Percentiles rank a stretch among this genome's conserved stretches.
phyloP scores from a whole-genome alignment of 2,888 invertebrate species.

The Gari tellinella region DNA sequence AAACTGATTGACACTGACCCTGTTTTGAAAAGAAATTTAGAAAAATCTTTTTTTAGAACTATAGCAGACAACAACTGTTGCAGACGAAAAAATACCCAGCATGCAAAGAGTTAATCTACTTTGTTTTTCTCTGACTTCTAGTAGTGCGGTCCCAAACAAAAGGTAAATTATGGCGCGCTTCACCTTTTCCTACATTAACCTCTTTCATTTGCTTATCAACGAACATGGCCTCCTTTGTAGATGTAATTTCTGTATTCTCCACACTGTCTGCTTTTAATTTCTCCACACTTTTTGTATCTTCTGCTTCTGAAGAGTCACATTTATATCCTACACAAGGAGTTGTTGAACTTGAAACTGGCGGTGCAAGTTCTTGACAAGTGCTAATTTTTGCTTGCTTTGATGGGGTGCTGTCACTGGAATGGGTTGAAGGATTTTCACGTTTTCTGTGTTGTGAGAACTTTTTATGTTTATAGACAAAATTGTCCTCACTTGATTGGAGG shows the following conservation, averaged over 20 bases:
- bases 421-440: constrained; percentile 27
- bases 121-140: constrained; percentile 64
- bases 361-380: not conserved
- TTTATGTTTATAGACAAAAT: constrained; percentile 72
- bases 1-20: no score
- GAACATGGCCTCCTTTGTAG: not conserved
- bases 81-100: no score
- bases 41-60: no score
- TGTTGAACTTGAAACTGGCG: constrained; percentile 20
- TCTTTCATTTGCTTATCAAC: no score
- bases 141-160: constrained; percentile 78
- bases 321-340: not conserved
- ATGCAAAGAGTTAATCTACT: not conserved
- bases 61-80: no score
- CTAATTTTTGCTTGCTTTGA: constrained; percentile 35
- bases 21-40: no score
- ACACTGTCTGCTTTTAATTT: constrained; percentile 1
- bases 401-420: constrained; percentile 29
- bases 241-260: not conserved
- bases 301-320: constrained; percentile 13
- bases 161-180: constrained; percentile 66
- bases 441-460: constrained; percentile 74
- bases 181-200: constrained; percentile 29
- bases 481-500: constrained; percentile 38
- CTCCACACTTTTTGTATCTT: not conserved